Evolutionary conservation across 2,797 vertebrate genomes (phyloP).

Genomic region (Setipinna tenuifilis): DNA sequence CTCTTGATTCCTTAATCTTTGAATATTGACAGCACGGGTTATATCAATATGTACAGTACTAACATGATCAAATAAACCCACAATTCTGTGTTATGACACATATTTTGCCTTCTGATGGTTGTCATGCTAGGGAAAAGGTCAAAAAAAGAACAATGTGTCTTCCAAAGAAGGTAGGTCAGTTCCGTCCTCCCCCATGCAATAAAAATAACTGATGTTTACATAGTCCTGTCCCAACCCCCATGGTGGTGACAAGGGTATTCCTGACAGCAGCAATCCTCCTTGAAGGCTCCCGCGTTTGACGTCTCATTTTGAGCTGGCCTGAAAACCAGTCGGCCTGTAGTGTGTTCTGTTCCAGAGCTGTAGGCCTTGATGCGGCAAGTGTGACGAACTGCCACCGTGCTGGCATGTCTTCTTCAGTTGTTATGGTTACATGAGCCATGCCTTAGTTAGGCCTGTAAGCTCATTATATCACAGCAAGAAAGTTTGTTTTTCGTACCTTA

Average conservation of each 20-base stretch:
- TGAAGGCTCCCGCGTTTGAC: background rate
- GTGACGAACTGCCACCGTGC: background rate
- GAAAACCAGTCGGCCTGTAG: background rate
- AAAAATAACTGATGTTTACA: slow-evolving; percentile 24
- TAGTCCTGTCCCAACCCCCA: background rate
- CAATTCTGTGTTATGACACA: background rate
- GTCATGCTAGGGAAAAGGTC: background rate
- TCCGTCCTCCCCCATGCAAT: background rate
- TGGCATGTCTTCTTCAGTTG: background rate
- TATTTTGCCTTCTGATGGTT: background rate
- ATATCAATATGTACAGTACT: too few relatives aligned
- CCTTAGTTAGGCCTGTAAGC: background rate
- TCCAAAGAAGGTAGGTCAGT: background rate
- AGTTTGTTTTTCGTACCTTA: background rate
- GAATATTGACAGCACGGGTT: too few relatives aligned
- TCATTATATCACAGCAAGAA: background rate
- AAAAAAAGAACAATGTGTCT: background rate
- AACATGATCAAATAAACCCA: background rate
- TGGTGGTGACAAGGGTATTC: background rate
- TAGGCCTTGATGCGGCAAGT: background rate
- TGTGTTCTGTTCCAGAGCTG: background rate
- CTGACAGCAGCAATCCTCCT: slow-evolving; percentile 12
- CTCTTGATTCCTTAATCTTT: too few relatives aligned
- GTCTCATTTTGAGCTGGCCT: slow-evolving; percentile 1
- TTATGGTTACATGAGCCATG: background rate